A percentile compares a stretch with the other conserved stretches of the same genome.
Conservation (phyloP, 2,888 invertebrate species). For the Drosophila colorata region DNA sequence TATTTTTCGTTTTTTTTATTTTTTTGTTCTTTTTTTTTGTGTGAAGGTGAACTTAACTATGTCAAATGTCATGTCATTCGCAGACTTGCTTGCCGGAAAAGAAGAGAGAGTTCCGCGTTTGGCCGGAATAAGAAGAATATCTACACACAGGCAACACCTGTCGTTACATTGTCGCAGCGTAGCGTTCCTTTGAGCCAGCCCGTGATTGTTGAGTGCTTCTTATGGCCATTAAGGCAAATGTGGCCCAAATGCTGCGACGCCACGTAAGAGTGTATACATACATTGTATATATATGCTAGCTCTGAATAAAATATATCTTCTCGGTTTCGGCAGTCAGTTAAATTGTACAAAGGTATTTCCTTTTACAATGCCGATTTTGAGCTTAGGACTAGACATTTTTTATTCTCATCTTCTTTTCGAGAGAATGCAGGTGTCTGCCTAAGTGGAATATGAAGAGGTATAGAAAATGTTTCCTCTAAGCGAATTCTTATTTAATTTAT, state of each 20-base stretch:
- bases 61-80: conserved; percentile 66
- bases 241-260: conserved; percentile 35
- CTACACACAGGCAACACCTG: conserved; percentile 48
- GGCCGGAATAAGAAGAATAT: conserved; percentile 9
- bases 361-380: neutral
- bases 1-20: conserved; percentile 1
- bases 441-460: neutral
- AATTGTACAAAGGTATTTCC: conserved; percentile 12
- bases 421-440: neutral
- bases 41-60: conserved; percentile 48
- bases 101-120: too few species aligned
- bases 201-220: conserved; percentile 59
- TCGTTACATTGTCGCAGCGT: conserved; percentile 48
- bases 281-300: neutral
- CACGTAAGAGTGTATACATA: conserved; percentile 1
- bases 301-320: conserved; percentile 28
- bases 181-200: conserved; percentile 26
- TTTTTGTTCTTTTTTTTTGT: neutral
- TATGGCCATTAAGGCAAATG: conserved; percentile 55
- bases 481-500: neutral
- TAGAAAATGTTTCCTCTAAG: neutral
- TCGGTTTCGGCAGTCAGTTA: conserved; percentile 22
- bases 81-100: conserved; percentile 3
- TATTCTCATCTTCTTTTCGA: too few species aligned
- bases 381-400: too few species aligned